phyloP scores from a whole-genome alignment of 1,140 invertebrate genomes.

The Limonius californicus region DNA sequence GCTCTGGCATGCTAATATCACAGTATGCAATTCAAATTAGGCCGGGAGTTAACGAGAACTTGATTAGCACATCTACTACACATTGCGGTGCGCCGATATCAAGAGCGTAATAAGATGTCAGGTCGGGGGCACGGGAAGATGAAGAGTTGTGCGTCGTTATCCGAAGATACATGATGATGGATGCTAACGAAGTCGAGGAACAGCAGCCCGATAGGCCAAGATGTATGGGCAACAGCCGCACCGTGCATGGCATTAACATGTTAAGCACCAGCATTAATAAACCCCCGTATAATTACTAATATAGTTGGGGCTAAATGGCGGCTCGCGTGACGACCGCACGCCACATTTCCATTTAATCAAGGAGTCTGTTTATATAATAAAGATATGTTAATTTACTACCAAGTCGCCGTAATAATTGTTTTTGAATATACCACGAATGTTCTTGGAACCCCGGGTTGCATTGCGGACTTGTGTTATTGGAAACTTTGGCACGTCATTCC shows the following conservation, averaged over 20 bases:
- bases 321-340: conserved; percentile 9
- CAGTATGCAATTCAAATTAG: conserved; percentile 41
- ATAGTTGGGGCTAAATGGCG: conserved; percentile 7
- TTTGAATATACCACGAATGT: not conserved
- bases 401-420: not conserved
- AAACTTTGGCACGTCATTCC: too few relatives aligned
- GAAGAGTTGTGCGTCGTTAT: conserved; percentile 11
- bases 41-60: conserved; percentile 37
- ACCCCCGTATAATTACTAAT: conserved; percentile 14
- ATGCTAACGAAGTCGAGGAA: conserved; percentile 6
- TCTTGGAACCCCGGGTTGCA: too few relatives aligned
- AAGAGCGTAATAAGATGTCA: conserved; percentile 15
- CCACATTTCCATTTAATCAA: conserved; percentile 11
- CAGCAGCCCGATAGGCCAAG: not conserved
- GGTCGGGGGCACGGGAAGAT: conserved; percentile 6
- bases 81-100: conserved; percentile 31
- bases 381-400: conserved; percentile 6
- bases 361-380: conserved; percentile 12
- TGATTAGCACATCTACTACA: conserved; percentile 39
- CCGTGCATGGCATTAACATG: conserved; percentile 4
- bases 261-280: conserved; percentile 9
- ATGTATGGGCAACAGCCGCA: conserved; percentile 1
- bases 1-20: conserved; percentile 37
- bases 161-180: conserved; percentile 18
- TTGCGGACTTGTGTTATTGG: too few relatives aligned